Evolutionary conservation across 2,888 invertebrate species (phyloP).

Genomic region (Eumacrocentrus americanus): DNA sequence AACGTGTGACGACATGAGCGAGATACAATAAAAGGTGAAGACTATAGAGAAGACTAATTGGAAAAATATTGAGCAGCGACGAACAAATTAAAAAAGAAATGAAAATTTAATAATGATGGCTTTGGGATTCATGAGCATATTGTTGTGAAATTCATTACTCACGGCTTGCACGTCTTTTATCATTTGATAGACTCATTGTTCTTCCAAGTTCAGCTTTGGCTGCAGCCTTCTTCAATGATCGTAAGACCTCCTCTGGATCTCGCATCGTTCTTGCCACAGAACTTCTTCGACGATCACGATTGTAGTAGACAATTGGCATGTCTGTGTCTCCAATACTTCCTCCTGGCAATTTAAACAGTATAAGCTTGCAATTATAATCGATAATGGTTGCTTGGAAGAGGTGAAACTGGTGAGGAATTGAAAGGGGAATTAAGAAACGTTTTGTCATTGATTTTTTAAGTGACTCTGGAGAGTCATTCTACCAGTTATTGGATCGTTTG

Average conservation of each 20-base stretch:
- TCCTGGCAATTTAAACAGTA: conserved; percentile 41
- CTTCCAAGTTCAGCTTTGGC: conserved; percentile 83
- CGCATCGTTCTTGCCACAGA: conserved; percentile 76
- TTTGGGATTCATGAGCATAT: conserved; percentile 14
- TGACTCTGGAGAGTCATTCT: conserved; percentile 3
- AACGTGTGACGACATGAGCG: neutral
- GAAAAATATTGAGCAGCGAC: conserved; percentile 17
- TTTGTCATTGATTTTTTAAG: conserved; percentile 20
- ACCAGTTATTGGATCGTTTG: neutral
- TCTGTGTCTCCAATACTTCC: conserved; percentile 63
- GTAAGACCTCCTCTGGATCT: conserved; percentile 84
- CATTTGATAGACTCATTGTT: conserved; percentile 78
- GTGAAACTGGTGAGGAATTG: neutral
- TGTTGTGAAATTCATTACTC: conserved; percentile 62
- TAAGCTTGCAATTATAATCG: conserved; percentile 5
- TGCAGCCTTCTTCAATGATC: conserved; percentile 71
- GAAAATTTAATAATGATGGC: conserved; percentile 7
- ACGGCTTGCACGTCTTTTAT: conserved; percentile 70
- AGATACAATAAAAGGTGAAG: neutral
- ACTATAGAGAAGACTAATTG: conserved; percentile 9
- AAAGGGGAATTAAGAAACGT: neutral
- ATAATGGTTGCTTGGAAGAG: neutral
- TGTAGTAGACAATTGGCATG: conserved; percentile 64
- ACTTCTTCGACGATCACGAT: conserved; percentile 77
- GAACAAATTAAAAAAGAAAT: conserved; percentile 28